Conservation (phyloP, 2,797 vertebrate species). For the Columba guinea region DNA sequence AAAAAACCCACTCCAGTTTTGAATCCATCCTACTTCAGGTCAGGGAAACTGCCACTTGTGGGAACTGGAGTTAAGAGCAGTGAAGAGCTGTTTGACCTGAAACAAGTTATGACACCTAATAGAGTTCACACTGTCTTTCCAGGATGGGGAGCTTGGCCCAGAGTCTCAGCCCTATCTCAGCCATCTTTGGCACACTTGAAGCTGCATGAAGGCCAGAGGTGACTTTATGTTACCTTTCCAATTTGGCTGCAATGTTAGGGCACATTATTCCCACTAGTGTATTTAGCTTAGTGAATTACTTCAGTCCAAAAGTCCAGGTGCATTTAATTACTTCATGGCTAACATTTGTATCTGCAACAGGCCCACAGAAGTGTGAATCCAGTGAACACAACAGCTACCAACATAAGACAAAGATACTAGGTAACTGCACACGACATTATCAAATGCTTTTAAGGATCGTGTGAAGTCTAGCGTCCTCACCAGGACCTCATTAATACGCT, state of each 20-base stretch:
- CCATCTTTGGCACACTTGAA: neutral
- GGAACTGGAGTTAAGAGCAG: neutral
- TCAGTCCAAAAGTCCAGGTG: neutral
- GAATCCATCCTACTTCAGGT: neutral
- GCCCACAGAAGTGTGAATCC: neutral
- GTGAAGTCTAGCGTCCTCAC: neutral
- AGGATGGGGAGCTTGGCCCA: neutral
- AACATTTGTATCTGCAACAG: neutral
- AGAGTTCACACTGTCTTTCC: neutral
- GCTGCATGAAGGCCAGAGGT: neutral
- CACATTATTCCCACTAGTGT: neutral
- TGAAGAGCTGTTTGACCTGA: neutral
- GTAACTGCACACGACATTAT: neutral
- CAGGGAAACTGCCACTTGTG: neutral
- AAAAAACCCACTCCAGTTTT: neutral
- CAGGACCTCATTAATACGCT: neutral
- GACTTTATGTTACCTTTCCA: neutral
- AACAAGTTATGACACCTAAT: neutral
- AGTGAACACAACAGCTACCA: neutral
- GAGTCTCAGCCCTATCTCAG: neutral
- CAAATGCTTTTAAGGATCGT: neutral
- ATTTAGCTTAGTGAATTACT: slow-evolving; percentile 2
- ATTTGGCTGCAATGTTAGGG: neutral
- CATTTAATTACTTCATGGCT: neutral
- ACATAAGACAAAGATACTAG: neutral